phyloP scores from a whole-genome alignment of 2,888 invertebrate genomes.

The Scelioninae gen. 1 region DNA sequence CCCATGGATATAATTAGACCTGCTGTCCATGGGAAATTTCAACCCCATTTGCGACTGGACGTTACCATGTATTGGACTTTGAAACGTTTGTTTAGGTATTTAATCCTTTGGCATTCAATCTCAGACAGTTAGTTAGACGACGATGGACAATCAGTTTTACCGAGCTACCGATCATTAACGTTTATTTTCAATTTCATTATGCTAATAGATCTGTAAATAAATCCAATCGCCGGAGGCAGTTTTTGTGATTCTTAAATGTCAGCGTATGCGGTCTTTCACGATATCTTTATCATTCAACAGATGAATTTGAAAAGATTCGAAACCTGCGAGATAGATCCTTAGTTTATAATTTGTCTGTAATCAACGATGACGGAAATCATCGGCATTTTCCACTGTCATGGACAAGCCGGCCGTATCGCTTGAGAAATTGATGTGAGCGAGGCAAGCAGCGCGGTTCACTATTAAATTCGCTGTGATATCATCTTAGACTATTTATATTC shows the following conservation, averaged over 20 bases:
- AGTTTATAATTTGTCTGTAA: constrained; percentile 23
- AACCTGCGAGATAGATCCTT: constrained; percentile 16
- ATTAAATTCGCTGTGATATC: constrained; percentile 35
- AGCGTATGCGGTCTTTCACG: constrained; percentile 8
- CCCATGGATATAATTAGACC: constrained; percentile 83
- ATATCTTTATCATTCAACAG: constrained; percentile 35
- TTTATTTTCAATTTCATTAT: constrained; percentile 40
- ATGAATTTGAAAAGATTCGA: not conserved
- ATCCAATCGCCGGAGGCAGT: not conserved
- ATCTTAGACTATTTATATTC: constrained; percentile 19
- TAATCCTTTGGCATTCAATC: too few relatives aligned
- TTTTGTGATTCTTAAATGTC: constrained; percentile 39
- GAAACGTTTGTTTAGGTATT: constrained; percentile 58
- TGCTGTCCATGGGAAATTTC: constrained; percentile 82
- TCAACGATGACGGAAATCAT: constrained; percentile 34
- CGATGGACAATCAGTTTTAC: too few relatives aligned
- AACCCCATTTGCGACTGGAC: constrained; percentile 74
- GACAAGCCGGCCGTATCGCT: constrained; percentile 10
- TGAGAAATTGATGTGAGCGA: constrained; percentile 43
- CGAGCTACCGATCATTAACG: constrained; percentile 27
- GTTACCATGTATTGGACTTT: constrained; percentile 12
- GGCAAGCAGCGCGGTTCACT: constrained; percentile 26
- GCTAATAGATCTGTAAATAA: constrained; percentile 23
- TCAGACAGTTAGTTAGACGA: too few relatives aligned
- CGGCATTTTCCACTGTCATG: constrained; percentile 57